A percentile compares a stretch with the other conserved stretches of the same genome.
Evolutionary conservation across 37 sponge, comb jelly and placozoan species (phyloP).

Genomic region (Halisarca cf. caerulea): DNA sequence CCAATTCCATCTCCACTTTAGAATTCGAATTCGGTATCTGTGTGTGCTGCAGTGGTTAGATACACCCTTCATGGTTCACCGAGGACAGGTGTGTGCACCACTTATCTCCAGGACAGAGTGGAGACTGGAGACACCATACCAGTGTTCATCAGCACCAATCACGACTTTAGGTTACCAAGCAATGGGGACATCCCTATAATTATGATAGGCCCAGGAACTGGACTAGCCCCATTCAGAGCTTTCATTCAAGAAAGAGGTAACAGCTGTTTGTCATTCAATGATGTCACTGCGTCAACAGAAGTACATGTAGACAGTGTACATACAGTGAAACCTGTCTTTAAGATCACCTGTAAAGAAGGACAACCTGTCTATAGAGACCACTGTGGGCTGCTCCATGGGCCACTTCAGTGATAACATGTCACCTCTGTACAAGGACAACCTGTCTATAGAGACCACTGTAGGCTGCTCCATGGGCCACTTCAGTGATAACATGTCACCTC

Average conservation of each 20-base stretch:
- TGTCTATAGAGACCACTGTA: no score
- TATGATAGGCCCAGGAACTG: slow-evolving; percentile 74
- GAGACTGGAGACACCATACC: slow-evolving; percentile 26
- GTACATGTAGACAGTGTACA: no score
- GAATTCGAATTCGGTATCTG: slow-evolving; percentile 35
- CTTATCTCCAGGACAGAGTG: slow-evolving; percentile 58
- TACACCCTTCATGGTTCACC: slow-evolving; percentile 36
- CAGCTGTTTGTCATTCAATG: neutral
- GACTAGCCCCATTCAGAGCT: slow-evolving; percentile 69
- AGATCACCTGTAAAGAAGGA: no score
- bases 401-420: no score
- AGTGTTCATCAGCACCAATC: slow-evolving; percentile 62
- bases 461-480: no score
- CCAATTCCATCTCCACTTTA: slow-evolving; percentile 5
- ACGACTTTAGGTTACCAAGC: slow-evolving; percentile 56
- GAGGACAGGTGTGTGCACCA: slow-evolving; percentile 63
- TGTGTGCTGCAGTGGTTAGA: slow-evolving; percentile 64
- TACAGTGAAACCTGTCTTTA: neutral
- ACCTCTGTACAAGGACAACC: no score
- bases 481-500: no score
- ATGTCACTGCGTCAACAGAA: neutral
- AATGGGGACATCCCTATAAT: slow-evolving; percentile 50
- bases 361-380: no score
- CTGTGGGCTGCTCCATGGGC: no score
- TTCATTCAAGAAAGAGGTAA: slow-evolving; percentile 74